Percentiles rank a stretch among this genome's conserved stretches.
Conservation (phyloP, 2,113 vertebrate genomes). For the Oriolus oriolus region DNA sequence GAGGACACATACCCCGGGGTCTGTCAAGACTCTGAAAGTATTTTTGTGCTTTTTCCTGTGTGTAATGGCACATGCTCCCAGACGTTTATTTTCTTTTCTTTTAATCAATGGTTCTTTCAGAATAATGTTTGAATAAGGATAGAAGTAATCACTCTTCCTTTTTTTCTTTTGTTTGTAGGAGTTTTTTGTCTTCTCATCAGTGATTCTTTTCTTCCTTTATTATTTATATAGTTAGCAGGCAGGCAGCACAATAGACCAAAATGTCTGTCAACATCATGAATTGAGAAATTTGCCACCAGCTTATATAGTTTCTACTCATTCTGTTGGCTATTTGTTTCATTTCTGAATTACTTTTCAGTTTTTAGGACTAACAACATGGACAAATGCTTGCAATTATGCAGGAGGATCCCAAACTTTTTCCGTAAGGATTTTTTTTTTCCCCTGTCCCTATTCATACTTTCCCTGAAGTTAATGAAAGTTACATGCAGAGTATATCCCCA, state of each 20-base stretch:
- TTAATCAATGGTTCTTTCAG: background rate
- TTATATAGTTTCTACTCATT: background rate
- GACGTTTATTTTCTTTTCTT: background rate
- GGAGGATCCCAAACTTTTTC: background rate
- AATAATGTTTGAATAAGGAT: background rate
- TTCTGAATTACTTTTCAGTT: background rate
- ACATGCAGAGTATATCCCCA: background rate
- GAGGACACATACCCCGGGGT: accelerated
- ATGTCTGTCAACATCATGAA: background rate
- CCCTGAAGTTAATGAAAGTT: background rate
- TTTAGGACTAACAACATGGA: background rate
- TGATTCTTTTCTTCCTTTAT: background rate
- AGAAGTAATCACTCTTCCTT: background rate
- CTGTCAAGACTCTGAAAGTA: background rate
- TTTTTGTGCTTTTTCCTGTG: background rate
- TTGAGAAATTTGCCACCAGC: background rate
- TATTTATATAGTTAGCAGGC: background rate
- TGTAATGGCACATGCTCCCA: background rate
- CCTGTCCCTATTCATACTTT: background rate
- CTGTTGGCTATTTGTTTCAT: background rate
- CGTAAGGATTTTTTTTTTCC: background rate
- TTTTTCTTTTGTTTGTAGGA: background rate
- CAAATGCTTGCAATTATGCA: background rate
- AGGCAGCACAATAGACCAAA: background rate
- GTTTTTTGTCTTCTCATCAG: background rate